phyloP scores from a whole-genome alignment of 2,888 invertebrate species.

The Teleiodes luculella region DNA sequence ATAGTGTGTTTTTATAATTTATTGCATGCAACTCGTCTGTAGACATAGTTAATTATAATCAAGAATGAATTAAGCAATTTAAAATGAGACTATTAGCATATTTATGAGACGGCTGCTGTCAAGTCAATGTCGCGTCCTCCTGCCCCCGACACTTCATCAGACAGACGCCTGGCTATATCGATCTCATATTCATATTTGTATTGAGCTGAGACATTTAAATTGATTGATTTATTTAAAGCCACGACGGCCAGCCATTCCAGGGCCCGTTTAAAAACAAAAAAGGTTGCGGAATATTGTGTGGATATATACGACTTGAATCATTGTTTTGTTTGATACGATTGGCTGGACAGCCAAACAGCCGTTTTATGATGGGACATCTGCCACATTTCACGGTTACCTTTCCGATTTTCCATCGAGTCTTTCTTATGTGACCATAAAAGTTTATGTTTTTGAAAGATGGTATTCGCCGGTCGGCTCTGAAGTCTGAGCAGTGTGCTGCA shows the following conservation, averaged over 20 bases:
- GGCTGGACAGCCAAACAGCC: conserved; percentile 29
- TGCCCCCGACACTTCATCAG: neutral
- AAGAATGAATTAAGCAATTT: conserved; percentile 28
- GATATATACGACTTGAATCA: no score
- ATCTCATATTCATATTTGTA: neutral
- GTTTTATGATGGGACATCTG: conserved; percentile 59
- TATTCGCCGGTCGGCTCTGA: conserved; percentile 54
- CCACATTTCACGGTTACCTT: conserved; percentile 71
- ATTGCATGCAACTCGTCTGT: conserved; percentile 1
- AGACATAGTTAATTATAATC: conserved; percentile 24
- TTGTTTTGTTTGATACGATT: conserved; percentile 31
- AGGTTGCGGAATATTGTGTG: neutral
- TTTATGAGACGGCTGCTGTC: conserved; percentile 19
- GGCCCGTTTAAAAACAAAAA: neutral
- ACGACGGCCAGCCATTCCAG: neutral
- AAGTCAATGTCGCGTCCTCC: conserved; percentile 13
- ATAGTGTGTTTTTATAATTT: conserved; percentile 12
- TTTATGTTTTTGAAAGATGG: conserved; percentile 63
- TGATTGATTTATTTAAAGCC: conserved; percentile 8
- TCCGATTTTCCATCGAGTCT: conserved; percentile 66
- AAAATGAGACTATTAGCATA: conserved; percentile 29
- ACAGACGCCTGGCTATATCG: neutral
- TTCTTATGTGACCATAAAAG: conserved; percentile 64
- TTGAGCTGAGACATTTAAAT: conserved; percentile 16
- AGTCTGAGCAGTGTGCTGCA: conserved; percentile 35